phyloP scores from a whole-genome alignment of 2,113 vertebrate species.

The Xiphorhynchus elegans region DNA sequence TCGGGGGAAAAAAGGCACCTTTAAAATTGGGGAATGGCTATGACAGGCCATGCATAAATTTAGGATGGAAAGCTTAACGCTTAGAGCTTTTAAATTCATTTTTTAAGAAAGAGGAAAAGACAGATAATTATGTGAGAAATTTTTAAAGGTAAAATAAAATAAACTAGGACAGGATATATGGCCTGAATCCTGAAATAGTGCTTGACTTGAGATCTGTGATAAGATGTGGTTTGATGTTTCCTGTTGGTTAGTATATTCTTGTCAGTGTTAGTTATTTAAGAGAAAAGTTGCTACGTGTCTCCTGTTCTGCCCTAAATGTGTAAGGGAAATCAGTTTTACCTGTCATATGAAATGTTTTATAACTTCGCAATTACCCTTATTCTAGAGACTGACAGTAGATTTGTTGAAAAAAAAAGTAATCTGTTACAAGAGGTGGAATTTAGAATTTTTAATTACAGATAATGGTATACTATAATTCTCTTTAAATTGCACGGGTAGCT shows the following conservation, averaged over 20 bases:
- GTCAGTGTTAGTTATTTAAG: background rate
- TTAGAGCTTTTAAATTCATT: background rate
- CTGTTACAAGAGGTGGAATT: background rate
- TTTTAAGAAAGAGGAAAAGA: background rate
- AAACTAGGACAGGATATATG: background rate
- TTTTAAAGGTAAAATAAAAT: background rate
- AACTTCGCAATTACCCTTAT: background rate
- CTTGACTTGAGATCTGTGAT: background rate
- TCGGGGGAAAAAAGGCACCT: background rate
- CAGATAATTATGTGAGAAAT: background rate
- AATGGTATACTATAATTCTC: background rate
- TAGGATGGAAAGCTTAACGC: background rate
- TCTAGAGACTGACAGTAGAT: background rate
- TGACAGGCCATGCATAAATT: background rate
- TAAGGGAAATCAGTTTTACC: background rate
- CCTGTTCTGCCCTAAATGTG: background rate
- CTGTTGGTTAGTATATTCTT: background rate
- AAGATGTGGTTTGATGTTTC: background rate
- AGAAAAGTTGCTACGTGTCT: background rate
- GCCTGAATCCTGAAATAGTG: background rate
- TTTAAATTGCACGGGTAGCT: background rate
- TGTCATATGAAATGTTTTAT: background rate
- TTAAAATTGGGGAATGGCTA: background rate
- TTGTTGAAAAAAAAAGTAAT: background rate
- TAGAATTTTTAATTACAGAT: background rate